Evolutionary conservation across 2,888 invertebrate species (phyloP), one percentile per base, ranked within the genome.

Genomic region (Athripsodes cinereus): DNA sequence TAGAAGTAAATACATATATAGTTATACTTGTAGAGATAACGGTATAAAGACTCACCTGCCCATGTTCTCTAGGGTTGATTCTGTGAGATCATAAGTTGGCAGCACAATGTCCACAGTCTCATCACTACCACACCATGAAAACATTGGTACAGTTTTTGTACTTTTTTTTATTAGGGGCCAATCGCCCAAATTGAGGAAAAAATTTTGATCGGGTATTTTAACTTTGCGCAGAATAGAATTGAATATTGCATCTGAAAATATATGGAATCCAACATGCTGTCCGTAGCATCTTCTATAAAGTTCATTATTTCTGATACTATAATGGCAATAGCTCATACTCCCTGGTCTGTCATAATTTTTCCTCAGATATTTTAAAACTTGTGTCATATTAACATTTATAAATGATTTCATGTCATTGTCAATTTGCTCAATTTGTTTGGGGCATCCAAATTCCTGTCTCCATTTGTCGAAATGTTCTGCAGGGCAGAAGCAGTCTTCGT

Each of bases 71-170:
- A 96, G 72, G 1, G 92, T 86, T 13, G 96, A 88, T 75, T 96
- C 92, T 1, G 94, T 95, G 50, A 97, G 79, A 70, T 97, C 96
- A 74, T 97, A 97, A 1, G 96, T 96, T 6, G 97, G 97, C 81
- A 97, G 80, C 22, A 95, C 84, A 70, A 97, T 95, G 72, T 98
- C 97, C 66, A 81, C 77, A 3, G 89, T 86, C 59, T 89, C 86
- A 58, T 84, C 80, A 62, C 93, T 96, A 1, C 96, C 96, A 74
- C 97, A 97, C 97, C 97, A 98, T 16, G 96, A 96, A 70, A 97
- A 90, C 61, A 98, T 84, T 1, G 97, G 96, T 62, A 86, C 81
- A 11, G 81, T 78, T 13, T 80, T 77, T 8, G 72, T 72, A 44
- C 70, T 72, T 63, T 77, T 81, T 58, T 79, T 77, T 1, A 86